A percentile compares a stretch with the other conserved stretches of the same genome.
Evolutionary conservation across 2,113 vertebrate species (phyloP).

Genomic region (Varanus salvator): DNA sequence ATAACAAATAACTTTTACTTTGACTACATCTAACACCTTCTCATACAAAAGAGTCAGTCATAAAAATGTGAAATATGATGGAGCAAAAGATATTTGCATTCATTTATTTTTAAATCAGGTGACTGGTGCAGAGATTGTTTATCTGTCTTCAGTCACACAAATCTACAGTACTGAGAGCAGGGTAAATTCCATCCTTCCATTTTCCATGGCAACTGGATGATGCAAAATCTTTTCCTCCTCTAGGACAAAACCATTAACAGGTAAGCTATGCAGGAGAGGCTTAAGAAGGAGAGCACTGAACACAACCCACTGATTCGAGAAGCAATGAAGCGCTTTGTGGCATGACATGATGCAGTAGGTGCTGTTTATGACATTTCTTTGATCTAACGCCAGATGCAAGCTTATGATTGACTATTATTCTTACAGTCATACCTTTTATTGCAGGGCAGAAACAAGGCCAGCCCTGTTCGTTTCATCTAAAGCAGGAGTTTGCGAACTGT

Average conservation of each 20-base stretch:
- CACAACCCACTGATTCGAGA: constrained; percentile 20
- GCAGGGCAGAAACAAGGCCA: constrained; percentile 5
- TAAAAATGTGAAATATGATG: constrained; percentile 1
- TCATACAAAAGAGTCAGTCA: constrained; percentile 14
- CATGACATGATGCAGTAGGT: background rate
- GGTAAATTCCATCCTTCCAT: constrained; percentile 18
- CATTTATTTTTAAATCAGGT: constrained; percentile 31
- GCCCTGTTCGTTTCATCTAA: background rate
- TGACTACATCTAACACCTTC: constrained; percentile 13
- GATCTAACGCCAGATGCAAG: background rate
- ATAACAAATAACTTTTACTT: constrained; percentile 18
- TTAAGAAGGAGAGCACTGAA: constrained; percentile 13
- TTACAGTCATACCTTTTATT: background rate
- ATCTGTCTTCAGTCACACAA: constrained; percentile 31
- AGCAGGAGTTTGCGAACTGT: background rate
- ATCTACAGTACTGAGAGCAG: constrained; percentile 21
- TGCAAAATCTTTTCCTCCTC: constrained; percentile 2
- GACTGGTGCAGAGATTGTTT: constrained; percentile 21
- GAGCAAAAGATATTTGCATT: constrained; percentile 10
- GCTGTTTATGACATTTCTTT: constrained; percentile 5
- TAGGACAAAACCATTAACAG: constrained; percentile 7
- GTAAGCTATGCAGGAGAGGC: constrained; percentile 31
- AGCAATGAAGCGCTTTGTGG: background rate
- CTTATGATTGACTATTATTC: constrained; percentile 3
- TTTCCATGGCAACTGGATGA: constrained; percentile 12